Base-by-base conservation (phyloP, 2,113 vertebrate species). In the Thunnus maccoyii region DNA sequence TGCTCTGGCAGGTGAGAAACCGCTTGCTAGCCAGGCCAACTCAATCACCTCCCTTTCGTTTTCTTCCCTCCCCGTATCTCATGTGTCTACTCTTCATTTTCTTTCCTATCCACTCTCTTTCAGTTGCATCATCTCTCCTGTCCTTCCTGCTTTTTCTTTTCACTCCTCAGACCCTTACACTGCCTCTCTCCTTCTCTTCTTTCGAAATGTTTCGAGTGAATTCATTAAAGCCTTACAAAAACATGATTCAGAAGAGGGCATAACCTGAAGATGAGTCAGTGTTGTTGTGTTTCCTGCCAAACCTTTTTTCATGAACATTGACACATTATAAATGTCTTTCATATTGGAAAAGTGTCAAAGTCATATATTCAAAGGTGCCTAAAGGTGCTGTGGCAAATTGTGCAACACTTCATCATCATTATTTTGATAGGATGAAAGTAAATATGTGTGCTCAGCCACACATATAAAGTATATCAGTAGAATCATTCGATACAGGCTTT, bases 1-100 rank as follows among this genome's bases (percentile, higher is more conserved):
- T 83, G 75, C 78, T 72, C 61, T 93, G 91, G 82, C 91, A 91
- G 82, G 83, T 71, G 80, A 87, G 52, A 86, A 47, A 72, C 86
- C 79, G 78, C 67, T 89, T 82, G 80, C 56, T 58, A 11, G 70
- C 80, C 84, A 70, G 78, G 58, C 74, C 13, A 44, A 78, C 70
- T 76, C 80, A 46, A 14, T n/a, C 74, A 17, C 56, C 58, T 25
- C 65, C 13, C n/a, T 46, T 66, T n/a, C 27, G 8, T 48, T 52
- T 11, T 9, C 36, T 9, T 71, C 17, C 3, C 18, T 60, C 60
- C 50, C 17, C 25, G 46, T 22, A 25, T 51, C 15, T 48, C 17
- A 3, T 65, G 67, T 46, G 36, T 46, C 55, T 27, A 50, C 46
- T 52, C 60, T 61, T 22, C 46, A 57, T 41, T 66, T 76, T 67